Conservation (phyloP, 2,113 vertebrate genomes). For the Ceyx melanurus region DNA sequence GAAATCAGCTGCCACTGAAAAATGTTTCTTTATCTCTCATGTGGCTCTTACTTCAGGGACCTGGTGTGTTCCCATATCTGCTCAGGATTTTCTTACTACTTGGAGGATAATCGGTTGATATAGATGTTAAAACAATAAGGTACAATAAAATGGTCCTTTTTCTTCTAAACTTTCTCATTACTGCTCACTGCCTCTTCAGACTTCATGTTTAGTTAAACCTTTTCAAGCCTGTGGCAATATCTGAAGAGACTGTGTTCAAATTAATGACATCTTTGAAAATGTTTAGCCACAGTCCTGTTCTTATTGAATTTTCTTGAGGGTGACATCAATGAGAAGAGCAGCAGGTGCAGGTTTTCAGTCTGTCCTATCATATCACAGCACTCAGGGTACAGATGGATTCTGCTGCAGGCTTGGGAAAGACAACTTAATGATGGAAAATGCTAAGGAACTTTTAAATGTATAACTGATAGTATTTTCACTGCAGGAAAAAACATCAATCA, state of each 20-base stretch:
- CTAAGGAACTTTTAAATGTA: background rate
- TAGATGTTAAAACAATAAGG: background rate
- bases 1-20: background rate
- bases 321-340: background rate
- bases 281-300: background rate
- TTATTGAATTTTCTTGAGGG: background rate
- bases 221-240: background rate
- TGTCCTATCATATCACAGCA: background rate
- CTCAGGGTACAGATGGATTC: background rate
- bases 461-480: background rate
- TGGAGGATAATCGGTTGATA: background rate
- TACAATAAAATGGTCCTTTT: background rate
- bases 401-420: background rate
- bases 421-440: background rate
- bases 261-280: background rate
- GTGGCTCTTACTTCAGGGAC: background rate
- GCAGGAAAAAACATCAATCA: too few species aligned
- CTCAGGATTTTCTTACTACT: background rate
- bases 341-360: background rate
- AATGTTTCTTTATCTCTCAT: background rate
- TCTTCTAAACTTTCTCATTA: background rate
- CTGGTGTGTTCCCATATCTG: background rate
- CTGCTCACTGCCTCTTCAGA: background rate
- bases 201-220: background rate
- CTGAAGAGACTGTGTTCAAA: conserved; percentile 1